Evolutionary conservation across 2,888 invertebrate species (phyloP), one percentile per base, ranked within the genome.

Genomic region (Stenodera caucasica): DNA sequence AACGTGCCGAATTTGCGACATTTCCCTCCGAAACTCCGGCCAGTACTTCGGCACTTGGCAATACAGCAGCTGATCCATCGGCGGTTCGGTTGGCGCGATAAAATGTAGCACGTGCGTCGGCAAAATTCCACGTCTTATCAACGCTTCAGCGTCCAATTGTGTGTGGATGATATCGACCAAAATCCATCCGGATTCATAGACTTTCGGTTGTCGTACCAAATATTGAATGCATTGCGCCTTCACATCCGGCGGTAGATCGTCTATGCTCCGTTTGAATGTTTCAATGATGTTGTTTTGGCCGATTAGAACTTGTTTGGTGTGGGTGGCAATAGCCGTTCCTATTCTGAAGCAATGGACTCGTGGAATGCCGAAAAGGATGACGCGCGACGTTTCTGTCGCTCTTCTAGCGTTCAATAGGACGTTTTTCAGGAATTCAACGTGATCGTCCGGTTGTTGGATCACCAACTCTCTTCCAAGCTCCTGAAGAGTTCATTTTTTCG

Each of bases 351-450:
- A 61, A 64, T 81, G 78, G 0, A 79, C 78, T 52, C 83, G 84
- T 2, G 85, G 84, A 1, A 86, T 80, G 3, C 85, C 78, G 9
- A 89, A 61, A 4, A 89, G 76, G 23, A 89, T 80, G 15, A 86
- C 81, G 65, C 85, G 82, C 0, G 84, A 75, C 6, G 82, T 82
- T 67, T 84, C 83, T 15, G 83, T 79, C 61, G 77, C 81, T 67
- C 81, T 80, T 11, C 81, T 73, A 9, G 84, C 83, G 50, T 82
- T 82, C 23, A 75, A 72, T 0, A 88, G 71, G 59, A 83, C 84
- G 63, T 86, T 80, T 70, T 87, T 88, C 75, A 88, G 81, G 67
- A 86, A 88, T 55, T 84, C 81, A 23, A 88, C 74, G 70, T 88
- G 89, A 72, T 89, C 88, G 18, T 79, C 81, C 0, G 89, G 89